phyloP scores from a whole-genome alignment of 2,888 invertebrate genomes.

The Coremacera marginata region DNA sequence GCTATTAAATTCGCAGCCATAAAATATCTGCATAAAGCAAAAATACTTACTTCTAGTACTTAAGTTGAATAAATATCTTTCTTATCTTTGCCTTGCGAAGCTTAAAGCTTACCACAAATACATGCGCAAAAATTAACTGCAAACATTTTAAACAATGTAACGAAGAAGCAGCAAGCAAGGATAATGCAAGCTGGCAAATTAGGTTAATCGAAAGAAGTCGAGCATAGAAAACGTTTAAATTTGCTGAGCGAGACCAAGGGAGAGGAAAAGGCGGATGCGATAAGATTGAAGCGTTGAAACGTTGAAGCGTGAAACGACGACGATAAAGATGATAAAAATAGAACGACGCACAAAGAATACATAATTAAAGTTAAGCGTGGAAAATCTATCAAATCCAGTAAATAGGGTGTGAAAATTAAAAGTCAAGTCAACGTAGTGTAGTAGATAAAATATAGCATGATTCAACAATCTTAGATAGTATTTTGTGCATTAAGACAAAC shows the following conservation, averaged over 20 bases:
- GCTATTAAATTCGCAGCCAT: too few species aligned
- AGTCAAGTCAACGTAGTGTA: neutral
- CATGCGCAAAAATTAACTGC: neutral
- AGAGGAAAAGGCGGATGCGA: neutral
- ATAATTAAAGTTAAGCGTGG: neutral
- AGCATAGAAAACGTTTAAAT: neutral
- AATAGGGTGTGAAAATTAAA: conserved; percentile 5
- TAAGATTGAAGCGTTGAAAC: neutral
- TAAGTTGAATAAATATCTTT: too few species aligned
- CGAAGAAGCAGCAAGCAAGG: neutral
- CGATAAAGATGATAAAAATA: neutral
- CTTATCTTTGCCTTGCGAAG: neutral
- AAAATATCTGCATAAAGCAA: too few species aligned
- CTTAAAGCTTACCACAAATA: neutral
- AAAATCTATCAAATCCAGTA: neutral
- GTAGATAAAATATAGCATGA: neutral
- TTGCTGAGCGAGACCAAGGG: neutral
- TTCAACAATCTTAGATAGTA: neutral
- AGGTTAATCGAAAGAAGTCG: conserved; percentile 9
- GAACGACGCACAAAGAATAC: neutral
- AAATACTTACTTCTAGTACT: too few species aligned
- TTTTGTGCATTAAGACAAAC: too few species aligned
- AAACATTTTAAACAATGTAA: neutral
- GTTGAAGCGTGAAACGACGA: neutral
- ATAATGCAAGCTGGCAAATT: neutral